Evolutionary conservation across 2,888 invertebrate genomes (phyloP).

Genomic region (Dolichopus griseipennis): DNA sequence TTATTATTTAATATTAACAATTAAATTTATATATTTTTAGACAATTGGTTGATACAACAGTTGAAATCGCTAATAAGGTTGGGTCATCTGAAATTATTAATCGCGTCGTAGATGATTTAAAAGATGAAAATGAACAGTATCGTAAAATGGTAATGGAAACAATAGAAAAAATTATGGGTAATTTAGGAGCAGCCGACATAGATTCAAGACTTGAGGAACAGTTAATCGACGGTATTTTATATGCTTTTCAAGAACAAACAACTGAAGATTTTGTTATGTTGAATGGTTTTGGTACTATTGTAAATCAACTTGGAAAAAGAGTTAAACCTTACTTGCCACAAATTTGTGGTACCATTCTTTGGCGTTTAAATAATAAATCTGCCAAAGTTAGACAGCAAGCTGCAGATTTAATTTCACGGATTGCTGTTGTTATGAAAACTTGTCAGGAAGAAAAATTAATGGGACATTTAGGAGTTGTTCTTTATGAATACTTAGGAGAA

Average conservation of each 20-base stretch:
- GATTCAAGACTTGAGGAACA: slow-evolving; percentile 97
- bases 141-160: slow-evolving; percentile 99
- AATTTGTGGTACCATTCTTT: slow-evolving; percentile 98
- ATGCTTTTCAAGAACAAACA: slow-evolving; percentile 99
- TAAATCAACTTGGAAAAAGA: slow-evolving; percentile 92
- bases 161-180: slow-evolving; percentile 97
- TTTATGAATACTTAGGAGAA: slow-evolving; percentile 98
- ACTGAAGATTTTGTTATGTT: slow-evolving; percentile 99
- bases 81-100: slow-evolving; percentile 99
- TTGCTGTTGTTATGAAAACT: slow-evolving; percentile 98
- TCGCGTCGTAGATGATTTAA: slow-evolving; percentile 95
- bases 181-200: slow-evolving; percentile 95
- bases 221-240: slow-evolving; percentile 96
- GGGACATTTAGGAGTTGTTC: slow-evolving; percentile 98
- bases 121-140: slow-evolving; percentile 99
- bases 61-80: slow-evolving; percentile 99
- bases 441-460: slow-evolving; percentile 99
- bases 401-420: slow-evolving; percentile 95
- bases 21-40: slow-evolving; percentile 38
- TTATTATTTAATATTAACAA: background rate
- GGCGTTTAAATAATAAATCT: slow-evolving; percentile 98
- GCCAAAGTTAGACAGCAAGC: slow-evolving; percentile 99
- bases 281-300: slow-evolving; percentile 98
- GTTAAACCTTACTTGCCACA: slow-evolving; percentile 98
- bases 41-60: slow-evolving; percentile 97